A percentile compares a stretch with the other conserved stretches of the same genome.
These are phyloP conservation scores for Poeciliopsis prolifica DNA, from an alignment of 2,113 vertebrate genomes.

Conservation along the genomic window DNA sequence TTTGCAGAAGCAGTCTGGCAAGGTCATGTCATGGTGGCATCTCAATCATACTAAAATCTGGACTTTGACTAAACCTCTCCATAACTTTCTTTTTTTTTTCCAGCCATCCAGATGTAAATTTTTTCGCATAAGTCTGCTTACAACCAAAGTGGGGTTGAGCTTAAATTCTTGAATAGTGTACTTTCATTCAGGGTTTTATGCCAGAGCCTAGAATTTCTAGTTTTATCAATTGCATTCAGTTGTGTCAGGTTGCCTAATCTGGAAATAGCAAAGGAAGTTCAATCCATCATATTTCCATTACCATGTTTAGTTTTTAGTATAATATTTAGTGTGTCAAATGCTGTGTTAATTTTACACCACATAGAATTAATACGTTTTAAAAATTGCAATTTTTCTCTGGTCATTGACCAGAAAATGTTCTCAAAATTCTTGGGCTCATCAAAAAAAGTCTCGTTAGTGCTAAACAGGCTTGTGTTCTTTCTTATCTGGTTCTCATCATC, in stretches of 20 bases:
- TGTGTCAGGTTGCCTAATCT: neutral
- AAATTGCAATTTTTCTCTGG: neutral
- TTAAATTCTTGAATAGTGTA: too few relatives aligned
- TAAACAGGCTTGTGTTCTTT: too few relatives aligned
- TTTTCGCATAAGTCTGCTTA: too few relatives aligned
- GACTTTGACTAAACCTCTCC: neutral
- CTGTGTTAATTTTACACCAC: neutral
- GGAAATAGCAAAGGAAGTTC: neutral
- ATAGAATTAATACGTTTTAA: neutral
- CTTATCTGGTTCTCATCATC: too few relatives aligned
- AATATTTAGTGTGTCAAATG: too few relatives aligned
- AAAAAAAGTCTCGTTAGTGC: too few relatives aligned
- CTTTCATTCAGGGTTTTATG: neutral
- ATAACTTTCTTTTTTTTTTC: neutral
- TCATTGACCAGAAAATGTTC: neutral
- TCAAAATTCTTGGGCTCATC: neutral
- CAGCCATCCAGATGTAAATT: neutral
- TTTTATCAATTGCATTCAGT: neutral
- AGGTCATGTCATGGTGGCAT: neutral
- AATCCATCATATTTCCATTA: neutral
- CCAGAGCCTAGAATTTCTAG: neutral
- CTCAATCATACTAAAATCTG: neutral
- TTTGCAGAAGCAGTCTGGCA: neutral
- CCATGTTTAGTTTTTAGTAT: neutral
- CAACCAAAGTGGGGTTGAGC: too few relatives aligned